These are phyloP conservation scores for Drosophila arizonae DNA, from an alignment of 1,140 invertebrate genomes.

Conservation along the genomic window DNA sequence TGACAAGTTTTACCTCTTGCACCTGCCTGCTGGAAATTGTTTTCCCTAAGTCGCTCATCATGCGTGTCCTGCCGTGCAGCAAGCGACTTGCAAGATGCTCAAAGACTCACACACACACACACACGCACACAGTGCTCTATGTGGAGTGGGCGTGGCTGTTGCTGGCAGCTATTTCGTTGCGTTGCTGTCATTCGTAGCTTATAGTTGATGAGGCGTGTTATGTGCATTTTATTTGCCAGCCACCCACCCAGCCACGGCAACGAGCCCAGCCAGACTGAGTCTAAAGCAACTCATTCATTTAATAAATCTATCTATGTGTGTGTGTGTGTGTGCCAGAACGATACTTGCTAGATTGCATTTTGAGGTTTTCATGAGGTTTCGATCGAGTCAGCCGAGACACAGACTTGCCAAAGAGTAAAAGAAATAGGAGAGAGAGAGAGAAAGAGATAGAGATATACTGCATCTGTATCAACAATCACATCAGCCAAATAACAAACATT, in stretches of 20 bases:
- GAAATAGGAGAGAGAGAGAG: neutral
- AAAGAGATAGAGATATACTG: too few species aligned
- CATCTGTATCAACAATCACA: constrained; percentile 4
- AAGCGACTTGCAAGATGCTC: constrained; percentile 37
- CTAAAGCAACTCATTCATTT: constrained; percentile 43
- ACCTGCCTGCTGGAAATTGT: constrained; percentile 59
- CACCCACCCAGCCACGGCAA: neutral
- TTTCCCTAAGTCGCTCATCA: constrained; percentile 73
- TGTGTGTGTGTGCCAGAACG: constrained; percentile 40
- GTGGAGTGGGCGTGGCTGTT: constrained; percentile 25
- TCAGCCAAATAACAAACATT: constrained; percentile 28
- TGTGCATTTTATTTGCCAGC: constrained; percentile 72
- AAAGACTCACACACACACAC: constrained; percentile 27
- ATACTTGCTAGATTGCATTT: constrained; percentile 75
- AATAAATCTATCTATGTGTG: constrained; percentile 17
- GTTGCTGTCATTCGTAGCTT: constrained; percentile 70
- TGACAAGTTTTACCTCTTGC: constrained; percentile 11
- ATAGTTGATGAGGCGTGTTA: constrained; percentile 77
- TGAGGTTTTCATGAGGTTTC: constrained; percentile 58
- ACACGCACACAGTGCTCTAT: too few species aligned
- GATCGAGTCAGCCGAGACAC: constrained; percentile 26
- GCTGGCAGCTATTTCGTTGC: constrained; percentile 63
- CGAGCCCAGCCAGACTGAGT: constrained; percentile 20
- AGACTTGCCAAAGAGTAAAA: constrained; percentile 16
- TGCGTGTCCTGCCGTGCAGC: constrained; percentile 32